Conservation (phyloP, 2,888 invertebrate genomes). For the Pammene fasciana region DNA sequence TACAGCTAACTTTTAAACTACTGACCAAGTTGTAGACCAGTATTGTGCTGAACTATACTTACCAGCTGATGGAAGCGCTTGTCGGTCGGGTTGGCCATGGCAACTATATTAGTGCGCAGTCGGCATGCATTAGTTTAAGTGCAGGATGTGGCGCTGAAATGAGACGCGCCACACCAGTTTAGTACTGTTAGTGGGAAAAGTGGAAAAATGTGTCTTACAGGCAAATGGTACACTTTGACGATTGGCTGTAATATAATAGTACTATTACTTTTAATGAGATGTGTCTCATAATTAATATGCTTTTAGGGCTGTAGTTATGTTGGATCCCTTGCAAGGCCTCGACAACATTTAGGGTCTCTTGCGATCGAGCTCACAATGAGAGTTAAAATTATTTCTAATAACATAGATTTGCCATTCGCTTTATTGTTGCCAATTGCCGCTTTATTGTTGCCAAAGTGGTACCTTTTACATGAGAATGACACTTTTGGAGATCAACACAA, state of each 20-base stretch:
- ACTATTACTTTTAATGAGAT: too few species aligned
- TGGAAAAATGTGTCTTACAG: conserved; percentile 9
- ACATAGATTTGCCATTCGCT: neutral
- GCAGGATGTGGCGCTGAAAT: conserved; percentile 67
- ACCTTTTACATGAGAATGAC: neutral
- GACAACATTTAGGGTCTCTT: too few species aligned
- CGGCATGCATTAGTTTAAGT: conserved; percentile 78
- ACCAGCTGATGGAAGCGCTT: conserved; percentile 84
- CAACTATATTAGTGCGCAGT: conserved; percentile 64
- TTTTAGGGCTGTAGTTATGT: too few species aligned
- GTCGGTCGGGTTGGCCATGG: conserved; percentile 74
- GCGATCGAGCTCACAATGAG: too few species aligned
- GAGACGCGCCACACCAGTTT: conserved; percentile 63
- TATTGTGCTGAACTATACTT: conserved; percentile 54
- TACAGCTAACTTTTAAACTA: too few species aligned
- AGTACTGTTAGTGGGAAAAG: conserved; percentile 58
- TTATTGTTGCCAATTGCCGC: neutral
- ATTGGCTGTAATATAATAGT: neutral
- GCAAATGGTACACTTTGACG: neutral
- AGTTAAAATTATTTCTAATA: too few species aligned
- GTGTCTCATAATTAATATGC: too few species aligned
- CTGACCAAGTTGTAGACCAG: too few species aligned
- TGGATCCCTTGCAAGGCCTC: too few species aligned
- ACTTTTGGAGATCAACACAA: neutral
- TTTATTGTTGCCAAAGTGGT: neutral